Conservation (phyloP, 2,888 invertebrate genomes). For the Antitype chi region DNA sequence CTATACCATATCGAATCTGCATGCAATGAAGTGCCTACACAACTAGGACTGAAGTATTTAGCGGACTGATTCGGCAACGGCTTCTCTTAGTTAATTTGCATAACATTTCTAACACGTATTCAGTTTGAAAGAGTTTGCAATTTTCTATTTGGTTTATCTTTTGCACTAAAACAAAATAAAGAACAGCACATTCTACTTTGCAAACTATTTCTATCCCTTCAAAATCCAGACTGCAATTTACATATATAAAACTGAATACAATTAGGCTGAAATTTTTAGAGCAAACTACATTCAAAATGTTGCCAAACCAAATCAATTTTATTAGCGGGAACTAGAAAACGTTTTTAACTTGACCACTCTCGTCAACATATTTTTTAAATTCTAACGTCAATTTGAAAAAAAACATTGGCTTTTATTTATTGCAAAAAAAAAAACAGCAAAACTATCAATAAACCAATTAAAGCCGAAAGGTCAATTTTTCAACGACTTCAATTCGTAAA, state of each 20-base stretch:
- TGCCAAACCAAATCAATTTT: slow-evolving; percentile 33
- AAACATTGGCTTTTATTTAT: slow-evolving; percentile 29
- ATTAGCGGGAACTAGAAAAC: slow-evolving; percentile 57
- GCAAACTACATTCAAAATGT: slow-evolving; percentile 41
- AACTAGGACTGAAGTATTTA: neutral
- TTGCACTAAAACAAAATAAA: slow-evolving; percentile 19
- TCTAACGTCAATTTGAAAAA: slow-evolving; percentile 34
- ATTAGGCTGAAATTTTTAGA: slow-evolving; percentile 49
- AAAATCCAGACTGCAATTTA: slow-evolving; percentile 47
- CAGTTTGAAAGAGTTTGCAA: neutral
- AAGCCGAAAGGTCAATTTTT: slow-evolving; percentile 55
- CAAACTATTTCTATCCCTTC: slow-evolving; percentile 28
- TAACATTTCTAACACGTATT: neutral
- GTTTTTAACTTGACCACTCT: slow-evolving; percentile 49
- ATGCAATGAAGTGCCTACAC: neutral
- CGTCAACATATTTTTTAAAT: slow-evolving; percentile 43
- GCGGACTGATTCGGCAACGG: neutral
- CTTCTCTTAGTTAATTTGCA: slow-evolving; percentile 8
- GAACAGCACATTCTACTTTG: slow-evolving; percentile 21
- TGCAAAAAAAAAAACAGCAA: slow-evolving; percentile 29
- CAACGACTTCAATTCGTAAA: slow-evolving; percentile 53
- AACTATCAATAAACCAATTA: slow-evolving; percentile 62
- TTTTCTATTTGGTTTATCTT: neutral
- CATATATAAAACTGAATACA: slow-evolving; percentile 56
- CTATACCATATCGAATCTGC: neutral